These are phyloP conservation scores for Plectrocnemia conspersa DNA, from an alignment of 1,140 invertebrate species.

Conservation along the genomic window DNA sequence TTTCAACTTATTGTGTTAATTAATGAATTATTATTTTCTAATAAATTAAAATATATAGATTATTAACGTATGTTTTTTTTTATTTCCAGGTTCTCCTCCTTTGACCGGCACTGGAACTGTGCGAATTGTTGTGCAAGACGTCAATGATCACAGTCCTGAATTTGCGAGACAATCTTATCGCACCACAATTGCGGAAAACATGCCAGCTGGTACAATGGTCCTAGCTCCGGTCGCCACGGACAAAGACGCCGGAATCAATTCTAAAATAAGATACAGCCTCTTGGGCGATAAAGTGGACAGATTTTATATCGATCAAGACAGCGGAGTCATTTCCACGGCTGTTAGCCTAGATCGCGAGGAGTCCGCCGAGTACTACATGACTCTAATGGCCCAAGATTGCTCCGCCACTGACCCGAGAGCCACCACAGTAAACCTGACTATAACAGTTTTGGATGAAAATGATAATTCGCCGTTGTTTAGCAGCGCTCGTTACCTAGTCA, in stretches of 20 bases:
- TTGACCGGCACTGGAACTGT: constrained; percentile 84
- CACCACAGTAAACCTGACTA: constrained; percentile 74
- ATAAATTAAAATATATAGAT: not conserved
- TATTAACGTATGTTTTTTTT: constrained; percentile 32
- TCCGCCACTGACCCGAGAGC: constrained; percentile 75
- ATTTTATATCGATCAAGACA: constrained; percentile 69
- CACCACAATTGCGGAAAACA: constrained; percentile 72
- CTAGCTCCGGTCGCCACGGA: constrained; percentile 70
- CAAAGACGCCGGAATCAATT: constrained; percentile 77
- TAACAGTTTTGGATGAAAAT: constrained; percentile 76
- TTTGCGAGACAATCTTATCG: constrained; percentile 75
- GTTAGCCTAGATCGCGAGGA: constrained; percentile 74
- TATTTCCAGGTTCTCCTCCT: constrained; percentile 73
- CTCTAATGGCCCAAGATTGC: constrained; percentile 80
- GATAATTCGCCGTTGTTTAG: constrained; percentile 82
- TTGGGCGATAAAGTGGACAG: constrained; percentile 72
- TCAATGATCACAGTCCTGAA: constrained; percentile 88
- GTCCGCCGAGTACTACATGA: constrained; percentile 69
- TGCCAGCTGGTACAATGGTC: constrained; percentile 65
- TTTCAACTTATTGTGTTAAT: too few species aligned
- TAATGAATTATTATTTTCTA: constrained; percentile 3
- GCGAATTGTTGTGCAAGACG: constrained; percentile 82
- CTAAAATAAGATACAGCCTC: constrained; percentile 76
- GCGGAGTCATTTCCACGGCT: constrained; percentile 70
- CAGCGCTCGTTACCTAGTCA: constrained; percentile 65